Base-by-base conservation (phyloP, 1,140 invertebrate species). In the Lepidurus packardi region DNA sequence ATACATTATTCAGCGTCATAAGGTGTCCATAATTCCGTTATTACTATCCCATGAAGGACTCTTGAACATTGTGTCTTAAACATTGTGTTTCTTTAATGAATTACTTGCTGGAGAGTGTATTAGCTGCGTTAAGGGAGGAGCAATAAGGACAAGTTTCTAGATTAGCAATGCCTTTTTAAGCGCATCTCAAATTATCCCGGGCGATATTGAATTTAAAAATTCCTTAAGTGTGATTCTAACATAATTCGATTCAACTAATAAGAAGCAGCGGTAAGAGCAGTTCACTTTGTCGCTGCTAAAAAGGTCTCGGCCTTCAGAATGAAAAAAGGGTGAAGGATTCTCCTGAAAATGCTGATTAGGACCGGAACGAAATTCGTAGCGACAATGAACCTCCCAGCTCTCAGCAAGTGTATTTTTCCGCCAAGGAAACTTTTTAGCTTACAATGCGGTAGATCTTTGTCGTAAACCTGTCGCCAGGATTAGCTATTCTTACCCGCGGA, bases 281-380 rank as follows among this genome's bases (percentile, higher is more conserved):
- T 34, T 34, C 0, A 34, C 34, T 34, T 34, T 34, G 34, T 34
- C 34, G 34, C 34, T 34, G 34, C 34, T 34, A 34, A 34, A 34
- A 34, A 34, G 2, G 34, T 4, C 34, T 34, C 34, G 34, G 34
- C 34, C 3, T 34, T 34, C 34, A 34, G 34, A 65, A n/a, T 65
- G 21, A 65, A 65, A 65, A 65, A 65, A 65, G 45, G 53, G 16
- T 7, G n/a, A 65, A 65, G 21, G 7, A 47, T 47, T 47, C 53
- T 65, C 53, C 16, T 21, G 53, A 65, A 65, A 34, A 65, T 65
- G 6, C 21, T 65, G 9, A 65, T 65, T 65, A 65, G 53, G 6
- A 65, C 53, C 53, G 53, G 53, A 65, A 65, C 53, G 53, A 65
- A 65, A 65, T 65, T 65, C 53, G 21, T 65, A 65, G 53, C 53